Evolutionary conservation across 2,797 vertebrate genomes (phyloP).

Genomic region (Phalanger gymnotis): DNA sequence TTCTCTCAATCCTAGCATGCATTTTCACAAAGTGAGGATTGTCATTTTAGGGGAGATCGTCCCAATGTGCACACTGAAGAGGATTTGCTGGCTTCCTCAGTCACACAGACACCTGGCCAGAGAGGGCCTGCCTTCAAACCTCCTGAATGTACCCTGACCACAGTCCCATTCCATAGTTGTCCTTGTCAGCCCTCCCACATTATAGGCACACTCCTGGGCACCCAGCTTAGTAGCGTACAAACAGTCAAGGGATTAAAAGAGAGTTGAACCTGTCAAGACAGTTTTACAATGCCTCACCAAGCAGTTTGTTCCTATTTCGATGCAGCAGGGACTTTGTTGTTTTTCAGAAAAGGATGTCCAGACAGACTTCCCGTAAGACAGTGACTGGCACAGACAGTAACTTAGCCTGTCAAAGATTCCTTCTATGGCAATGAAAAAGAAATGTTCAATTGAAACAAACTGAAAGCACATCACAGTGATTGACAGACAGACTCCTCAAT

Average conservation of each 20-base stretch:
- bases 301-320: slow-evolving; percentile 74
- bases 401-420: slow-evolving; percentile 77
- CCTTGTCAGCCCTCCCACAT: slow-evolving; percentile 12
- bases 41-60: slow-evolving; percentile 58
- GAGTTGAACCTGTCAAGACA: slow-evolving; percentile 73
- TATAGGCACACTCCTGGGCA: not conserved
- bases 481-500: slow-evolving; percentile 65
- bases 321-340: slow-evolving; percentile 75
- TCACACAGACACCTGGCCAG: slow-evolving; percentile 24
- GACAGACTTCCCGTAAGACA: slow-evolving; percentile 72
- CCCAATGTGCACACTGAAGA: slow-evolving; percentile 36
- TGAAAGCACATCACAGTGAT: slow-evolving; percentile 75
- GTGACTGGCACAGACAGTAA: slow-evolving; percentile 80
- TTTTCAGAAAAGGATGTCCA: slow-evolving; percentile 72
- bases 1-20: slow-evolving; percentile 58
- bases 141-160: not conserved
- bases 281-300: slow-evolving; percentile 58
- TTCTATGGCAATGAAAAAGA: slow-evolving; percentile 44
- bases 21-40: slow-evolving; percentile 50
- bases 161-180: slow-evolving; percentile 9
- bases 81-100: slow-evolving; percentile 45
- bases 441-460: slow-evolving; percentile 69
- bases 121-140: slow-evolving; percentile 28
- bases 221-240: fast-evolving
- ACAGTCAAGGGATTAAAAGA: slow-evolving; percentile 57